Conservation (phyloP, 2,113 vertebrate genomes). For the Cyprinus carpio region DNA sequence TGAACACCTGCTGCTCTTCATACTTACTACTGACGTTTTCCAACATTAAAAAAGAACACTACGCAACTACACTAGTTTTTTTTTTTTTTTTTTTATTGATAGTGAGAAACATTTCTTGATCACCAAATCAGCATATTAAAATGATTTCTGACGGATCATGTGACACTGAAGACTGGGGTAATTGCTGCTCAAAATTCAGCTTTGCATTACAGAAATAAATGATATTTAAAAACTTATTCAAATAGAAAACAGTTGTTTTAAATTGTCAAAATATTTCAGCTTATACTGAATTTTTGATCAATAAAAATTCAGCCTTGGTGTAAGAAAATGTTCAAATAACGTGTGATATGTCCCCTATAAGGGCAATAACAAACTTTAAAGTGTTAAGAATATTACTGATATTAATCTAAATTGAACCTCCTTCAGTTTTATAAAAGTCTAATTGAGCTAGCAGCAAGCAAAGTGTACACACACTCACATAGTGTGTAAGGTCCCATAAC, state of each 20-base stretch:
- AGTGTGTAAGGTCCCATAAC: not conserved
- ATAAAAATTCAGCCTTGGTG: not conserved
- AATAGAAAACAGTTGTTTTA: not conserved
- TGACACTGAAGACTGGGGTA: not conserved
- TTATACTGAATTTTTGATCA: not conserved
- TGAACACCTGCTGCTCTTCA: not conserved
- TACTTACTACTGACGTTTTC: not conserved
- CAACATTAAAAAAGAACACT: not conserved
- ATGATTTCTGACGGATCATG: not conserved
- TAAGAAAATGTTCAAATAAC: not conserved
- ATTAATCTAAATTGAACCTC: not conserved
- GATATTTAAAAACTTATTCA: not conserved
- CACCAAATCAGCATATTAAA: not conserved
- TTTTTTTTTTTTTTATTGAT: no score
- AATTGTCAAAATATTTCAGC: not conserved
- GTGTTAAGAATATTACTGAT: not conserved
- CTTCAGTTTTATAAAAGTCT: not conserved
- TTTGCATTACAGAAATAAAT: not conserved
- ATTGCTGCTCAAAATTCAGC: not conserved
- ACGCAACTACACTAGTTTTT: no score
- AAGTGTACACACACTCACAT: slow-evolving; percentile 8
- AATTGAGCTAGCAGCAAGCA: not conserved
- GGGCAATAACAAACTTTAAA: not conserved
- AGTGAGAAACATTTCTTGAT: no score
- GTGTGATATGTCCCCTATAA: not conserved